A percentile compares a stretch with the other conserved stretches of the same genome.
Conservation (phyloP, 2,888 invertebrate genomes). For the Alsophila aescularia region DNA sequence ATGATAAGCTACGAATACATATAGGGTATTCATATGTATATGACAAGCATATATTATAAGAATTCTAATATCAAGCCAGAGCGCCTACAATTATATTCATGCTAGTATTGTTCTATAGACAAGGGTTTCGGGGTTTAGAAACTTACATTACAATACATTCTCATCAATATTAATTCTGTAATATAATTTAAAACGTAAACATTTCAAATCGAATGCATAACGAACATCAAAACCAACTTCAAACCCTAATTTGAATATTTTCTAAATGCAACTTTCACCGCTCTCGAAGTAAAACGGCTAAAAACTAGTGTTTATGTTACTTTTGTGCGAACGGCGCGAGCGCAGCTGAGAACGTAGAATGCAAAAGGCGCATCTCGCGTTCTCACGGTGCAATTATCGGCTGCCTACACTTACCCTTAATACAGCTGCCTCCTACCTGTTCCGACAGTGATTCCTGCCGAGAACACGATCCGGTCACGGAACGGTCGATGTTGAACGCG, state of each 20-base stretch:
- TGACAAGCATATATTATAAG: too few relatives aligned
- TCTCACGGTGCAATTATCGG: slow-evolving; percentile 81
- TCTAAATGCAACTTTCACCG: slow-evolving; percentile 39
- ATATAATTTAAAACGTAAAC: not conserved
- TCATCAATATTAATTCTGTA: slow-evolving; percentile 13
- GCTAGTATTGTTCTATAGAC: too few relatives aligned
- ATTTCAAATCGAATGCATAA: slow-evolving; percentile 12
- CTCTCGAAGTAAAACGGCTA: slow-evolving; percentile 22
- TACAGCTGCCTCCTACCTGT: slow-evolving; percentile 66
- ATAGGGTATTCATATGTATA: too few relatives aligned
- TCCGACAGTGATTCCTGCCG: slow-evolving; percentile 47
- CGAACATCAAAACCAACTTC: slow-evolving; percentile 7
- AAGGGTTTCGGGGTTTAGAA: not conserved
- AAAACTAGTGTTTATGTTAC: slow-evolving; percentile 25
- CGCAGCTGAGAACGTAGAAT: slow-evolving; percentile 13
- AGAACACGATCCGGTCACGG: slow-evolving; percentile 46
- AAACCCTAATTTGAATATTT: slow-evolving; percentile 37
- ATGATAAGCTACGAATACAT: too few relatives aligned
- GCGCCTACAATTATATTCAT: too few relatives aligned
- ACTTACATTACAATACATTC: slow-evolving; percentile 9
- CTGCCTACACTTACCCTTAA: slow-evolving; percentile 76
- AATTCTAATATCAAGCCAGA: too few relatives aligned
- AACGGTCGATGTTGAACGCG: slow-evolving; percentile 31
- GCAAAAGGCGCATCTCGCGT: slow-evolving; percentile 41
- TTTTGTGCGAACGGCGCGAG: slow-evolving; percentile 42